Evolutionary conservation across 1,140 invertebrate species (phyloP), one percentile per base, ranked within the genome.

Genomic region (Papilio aristodemus): DNA sequence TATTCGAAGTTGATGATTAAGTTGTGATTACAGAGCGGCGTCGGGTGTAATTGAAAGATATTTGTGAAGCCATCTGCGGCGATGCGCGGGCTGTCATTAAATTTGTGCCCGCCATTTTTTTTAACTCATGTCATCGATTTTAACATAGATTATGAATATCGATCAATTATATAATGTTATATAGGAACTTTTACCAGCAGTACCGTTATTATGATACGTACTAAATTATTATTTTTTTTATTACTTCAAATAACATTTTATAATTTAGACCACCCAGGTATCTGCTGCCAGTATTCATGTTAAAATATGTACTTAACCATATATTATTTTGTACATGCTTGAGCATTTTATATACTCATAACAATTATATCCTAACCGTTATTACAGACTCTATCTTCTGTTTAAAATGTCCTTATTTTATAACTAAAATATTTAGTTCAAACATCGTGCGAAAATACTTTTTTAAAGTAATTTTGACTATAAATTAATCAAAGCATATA

Each of bases 1-100:
- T 70, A 71, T 68, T 67, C 75, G 74, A 78, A 78, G 84, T 86
- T 81, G 82, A 77, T 78, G 77, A 83, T 85, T 83, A 80, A 75
- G 68, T 72, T 71, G 79, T 84, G 83, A 89, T 89, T 89, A 83
- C 77, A 84, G 81, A 80, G 83, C 86, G 86, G 86, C 75, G 60
- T 63, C 73, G 72, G 39, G 57, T 22, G 69, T 85, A 87, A 89
- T 87, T 87, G 84, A 85, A 87, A 78, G 84, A 78, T 78, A 69
- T 66, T 76, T 77, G 79, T 79, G 76, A 66, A 67, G 76, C 79
- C 79, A 81, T 81, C 79, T 81, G 79, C 68, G 57, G 57, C 57
- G 41, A 25, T 66, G 39, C 75, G 68, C 68, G 59, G 71, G 69
- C 81, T 82, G 76, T 84, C 74, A 87, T 87, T 87, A 87, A 73